Evolutionary conservation across 2,113 vertebrate genomes (phyloP).

Genomic region (Cyprinodon variegatus): DNA sequence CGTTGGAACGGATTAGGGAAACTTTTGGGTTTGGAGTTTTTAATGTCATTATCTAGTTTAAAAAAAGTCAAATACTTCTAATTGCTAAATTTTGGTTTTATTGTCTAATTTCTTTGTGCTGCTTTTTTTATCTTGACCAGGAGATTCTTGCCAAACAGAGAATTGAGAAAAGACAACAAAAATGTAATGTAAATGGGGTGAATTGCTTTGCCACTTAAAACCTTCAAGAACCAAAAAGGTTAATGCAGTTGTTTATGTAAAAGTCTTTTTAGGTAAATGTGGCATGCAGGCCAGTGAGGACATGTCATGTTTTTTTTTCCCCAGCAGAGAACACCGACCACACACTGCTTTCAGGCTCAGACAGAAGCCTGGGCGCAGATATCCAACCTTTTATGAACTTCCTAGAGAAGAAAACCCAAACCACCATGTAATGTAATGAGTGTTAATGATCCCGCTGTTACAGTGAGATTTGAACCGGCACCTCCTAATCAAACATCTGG

Average conservation of each 20-base stretch:
- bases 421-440: slow-evolving; percentile 10
- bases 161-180: no score
- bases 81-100: no score
- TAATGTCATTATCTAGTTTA: no score
- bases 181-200: no score
- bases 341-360: slow-evolving; percentile 23
- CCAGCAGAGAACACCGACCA: slow-evolving; percentile 8
- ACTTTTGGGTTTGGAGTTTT: no score
- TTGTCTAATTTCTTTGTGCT: no score
- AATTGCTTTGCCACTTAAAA: no score
- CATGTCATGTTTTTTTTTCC: slow-evolving; percentile 46
- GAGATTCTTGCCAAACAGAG: no score
- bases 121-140: no score
- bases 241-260: slow-evolving; percentile 12
- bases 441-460: slow-evolving; percentile 25
- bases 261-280: slow-evolving; percentile 42
- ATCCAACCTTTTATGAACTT: background rate
- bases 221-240: no score
- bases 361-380: slow-evolving; percentile 3
- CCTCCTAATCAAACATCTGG: slow-evolving; percentile 82
- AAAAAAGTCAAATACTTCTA: no score
- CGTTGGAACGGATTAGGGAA: no score
- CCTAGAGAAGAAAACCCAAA: slow-evolving; percentile 1
- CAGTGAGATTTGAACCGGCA: slow-evolving; percentile 61
- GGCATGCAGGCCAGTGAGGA: slow-evolving; percentile 73